A percentile compares a stretch with the other conserved stretches of the same genome.
Evolutionary conservation across 1,140 invertebrate species (phyloP).

Genomic region (Semibalanus balanoides): DNA sequence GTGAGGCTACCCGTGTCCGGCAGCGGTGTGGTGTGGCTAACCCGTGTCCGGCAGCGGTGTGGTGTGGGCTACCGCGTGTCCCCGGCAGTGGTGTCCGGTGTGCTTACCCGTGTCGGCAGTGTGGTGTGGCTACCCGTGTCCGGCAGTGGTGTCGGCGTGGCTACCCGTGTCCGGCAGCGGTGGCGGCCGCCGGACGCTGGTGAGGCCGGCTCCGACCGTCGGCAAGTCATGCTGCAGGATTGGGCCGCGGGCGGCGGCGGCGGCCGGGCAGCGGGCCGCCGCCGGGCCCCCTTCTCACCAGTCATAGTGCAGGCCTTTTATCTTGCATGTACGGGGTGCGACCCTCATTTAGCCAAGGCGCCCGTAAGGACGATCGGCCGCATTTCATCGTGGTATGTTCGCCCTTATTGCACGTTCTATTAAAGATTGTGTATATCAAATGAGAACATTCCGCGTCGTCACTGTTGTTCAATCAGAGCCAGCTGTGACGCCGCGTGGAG

Average conservation of each 20-base stretch:
- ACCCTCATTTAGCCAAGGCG: not conserved
- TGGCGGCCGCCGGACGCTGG: too few relatives aligned
- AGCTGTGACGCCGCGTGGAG: not conserved
- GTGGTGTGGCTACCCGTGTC: too few relatives aligned
- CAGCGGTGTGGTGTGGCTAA: too few relatives aligned
- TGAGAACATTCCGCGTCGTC: not conserved
- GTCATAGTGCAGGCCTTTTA: not conserved
- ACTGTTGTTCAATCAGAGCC: not conserved
- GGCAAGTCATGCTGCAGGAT: not conserved
- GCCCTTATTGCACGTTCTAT: constrained; percentile 1
- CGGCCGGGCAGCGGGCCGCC: too few relatives aligned
- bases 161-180: too few relatives aligned
- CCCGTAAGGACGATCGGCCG: not conserved
- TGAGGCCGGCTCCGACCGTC: too few relatives aligned
- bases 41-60: too few relatives aligned
- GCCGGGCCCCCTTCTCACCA: not conserved
- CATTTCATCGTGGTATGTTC: not conserved
- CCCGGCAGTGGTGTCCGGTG: too few relatives aligned
- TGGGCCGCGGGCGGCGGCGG: not conserved
- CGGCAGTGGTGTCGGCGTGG: too few relatives aligned
- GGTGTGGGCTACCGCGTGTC: too few relatives aligned
- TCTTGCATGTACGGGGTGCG: not conserved
- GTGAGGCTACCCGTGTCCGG: too few relatives aligned
- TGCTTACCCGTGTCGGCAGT: too few relatives aligned
- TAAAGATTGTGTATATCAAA: not conserved